phyloP scores from a whole-genome alignment of 1,140 invertebrate genomes.

The Scaptodrosophila lebanonensis region DNA sequence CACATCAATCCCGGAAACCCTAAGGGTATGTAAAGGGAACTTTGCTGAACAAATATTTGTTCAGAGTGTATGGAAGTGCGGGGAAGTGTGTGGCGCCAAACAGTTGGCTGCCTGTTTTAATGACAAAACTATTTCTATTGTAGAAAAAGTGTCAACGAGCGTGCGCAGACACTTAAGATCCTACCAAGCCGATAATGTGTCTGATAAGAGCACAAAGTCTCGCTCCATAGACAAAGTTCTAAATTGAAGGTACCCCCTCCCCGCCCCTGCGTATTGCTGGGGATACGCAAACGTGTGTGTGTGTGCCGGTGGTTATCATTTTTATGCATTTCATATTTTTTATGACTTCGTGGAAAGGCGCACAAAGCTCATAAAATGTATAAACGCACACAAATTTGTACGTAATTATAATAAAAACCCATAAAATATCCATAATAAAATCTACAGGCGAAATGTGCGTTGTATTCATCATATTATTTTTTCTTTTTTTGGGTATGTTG shows the following conservation, averaged over 20 bases:
- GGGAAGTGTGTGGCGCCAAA: constrained; percentile 40
- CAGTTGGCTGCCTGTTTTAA: constrained; percentile 37
- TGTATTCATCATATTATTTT: too few relatives aligned
- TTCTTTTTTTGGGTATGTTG: too few relatives aligned
- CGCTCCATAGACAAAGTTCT: constrained; percentile 16
- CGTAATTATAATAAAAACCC: constrained; percentile 70
- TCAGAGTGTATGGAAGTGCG: too few relatives aligned
- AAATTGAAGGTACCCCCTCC: constrained; percentile 31
- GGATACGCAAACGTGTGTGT: constrained; percentile 25
- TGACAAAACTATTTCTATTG: constrained; percentile 24
- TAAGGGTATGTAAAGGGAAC: too few relatives aligned
- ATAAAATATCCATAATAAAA: constrained; percentile 65
- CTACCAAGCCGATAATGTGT: constrained; percentile 25
- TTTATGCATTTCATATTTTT: constrained; percentile 63
- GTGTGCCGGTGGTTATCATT: constrained; percentile 12
- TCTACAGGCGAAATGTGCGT: constrained; percentile 37
- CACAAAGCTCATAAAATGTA: constrained; percentile 41
- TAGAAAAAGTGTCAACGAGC: constrained; percentile 25
- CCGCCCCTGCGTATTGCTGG: too few relatives aligned
- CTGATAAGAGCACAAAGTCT: constrained; percentile 32
- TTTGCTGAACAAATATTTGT: too few relatives aligned
- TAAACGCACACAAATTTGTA: constrained; percentile 61
- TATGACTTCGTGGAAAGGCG: constrained; percentile 60
- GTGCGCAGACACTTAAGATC: constrained; percentile 26
- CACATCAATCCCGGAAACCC: too few relatives aligned